Evolutionary conservation across 2,113 vertebrate genomes (phyloP), one percentile per base, ranked within the genome.

Genomic region (Petrocephalus zakoni): DNA sequence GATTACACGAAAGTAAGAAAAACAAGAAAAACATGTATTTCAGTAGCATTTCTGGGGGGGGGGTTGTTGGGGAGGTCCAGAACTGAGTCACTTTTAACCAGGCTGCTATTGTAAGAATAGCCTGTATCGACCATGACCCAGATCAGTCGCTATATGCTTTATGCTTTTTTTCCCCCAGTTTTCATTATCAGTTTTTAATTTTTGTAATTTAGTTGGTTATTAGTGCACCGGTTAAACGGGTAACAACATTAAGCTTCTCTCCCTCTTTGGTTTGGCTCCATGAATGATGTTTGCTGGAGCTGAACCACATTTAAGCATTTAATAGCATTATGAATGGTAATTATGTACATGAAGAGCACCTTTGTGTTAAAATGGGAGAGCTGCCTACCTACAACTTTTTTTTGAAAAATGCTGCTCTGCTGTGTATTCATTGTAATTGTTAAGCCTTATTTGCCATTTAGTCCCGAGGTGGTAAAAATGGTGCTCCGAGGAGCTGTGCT

Each of bases 291-390:
- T 86, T 86, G 51, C 25, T 34, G 46, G 52, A n/a, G 15, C 25
- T 29, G 10, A n/a, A 55, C 84, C 25, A 55, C 52, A 83, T 37
- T 21, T 34, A 56, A 52, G 84, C 25, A 1, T 86, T 86, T 86
- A 86, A 86, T 86, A 52, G 25, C 84, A 52, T 55, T 34, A 55
- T 55, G 51, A 55, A 86, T 55, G 49, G 84, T 55, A 86, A 55
- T 86, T 55, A 86, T 86, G 5, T 56, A 51, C 52, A 55, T n/a
- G 22, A 29, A 56, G 29, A 86, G 29, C 10, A 29, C 49, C 52
- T 86, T 86, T 53, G 52, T 86, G 51, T 86, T 29, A 19, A 10
- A 83, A 83, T 47, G 46, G 42, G 37, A 46, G 46, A 83, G 37
- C 81, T 47, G 46, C 81, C 49, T 25, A 21, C 42, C 81, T 83